Evolutionary conservation across 2,888 invertebrate species (phyloP).

Genomic region (Plutella xylostella): DNA sequence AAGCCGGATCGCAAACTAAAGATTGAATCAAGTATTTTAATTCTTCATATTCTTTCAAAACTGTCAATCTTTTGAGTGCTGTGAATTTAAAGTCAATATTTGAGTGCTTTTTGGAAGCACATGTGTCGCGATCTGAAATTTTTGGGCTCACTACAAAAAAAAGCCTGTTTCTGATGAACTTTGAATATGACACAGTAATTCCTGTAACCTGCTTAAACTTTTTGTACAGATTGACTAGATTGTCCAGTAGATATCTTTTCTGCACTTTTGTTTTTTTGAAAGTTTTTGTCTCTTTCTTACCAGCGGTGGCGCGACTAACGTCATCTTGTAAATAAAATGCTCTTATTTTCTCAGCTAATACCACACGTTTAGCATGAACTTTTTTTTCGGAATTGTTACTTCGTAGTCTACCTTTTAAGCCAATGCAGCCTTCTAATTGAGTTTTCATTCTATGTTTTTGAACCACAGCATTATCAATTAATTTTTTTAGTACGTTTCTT

Average conservation of each 20-base stretch:
- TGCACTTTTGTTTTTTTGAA: background rate
- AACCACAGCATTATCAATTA: conserved; percentile 1
- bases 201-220: conserved; percentile 19
- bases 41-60: background rate
- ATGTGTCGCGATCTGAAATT: background rate
- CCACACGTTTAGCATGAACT: background rate
- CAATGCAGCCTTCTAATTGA: background rate
- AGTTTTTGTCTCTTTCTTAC: conserved; percentile 5
- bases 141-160: background rate
- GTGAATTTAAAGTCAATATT: background rate
- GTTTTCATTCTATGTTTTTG: conserved; percentile 4
- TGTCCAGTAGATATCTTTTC: conserved; percentile 9
- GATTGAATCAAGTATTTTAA: background rate
- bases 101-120: background rate
- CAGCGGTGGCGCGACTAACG: conserved; percentile 4
- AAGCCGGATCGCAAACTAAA: background rate
- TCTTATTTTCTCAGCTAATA: conserved; percentile 1
- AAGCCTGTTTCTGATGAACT: background rate
- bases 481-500: conserved; percentile 1
- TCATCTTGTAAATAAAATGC: conserved; percentile 5
- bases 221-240: conserved; percentile 15
- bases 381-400: background rate
- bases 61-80: background rate
- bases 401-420: conserved; percentile 3
- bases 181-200: background rate